Conservation (phyloP, 2,113 vertebrate species). For the Gila orcuttii region DNA sequence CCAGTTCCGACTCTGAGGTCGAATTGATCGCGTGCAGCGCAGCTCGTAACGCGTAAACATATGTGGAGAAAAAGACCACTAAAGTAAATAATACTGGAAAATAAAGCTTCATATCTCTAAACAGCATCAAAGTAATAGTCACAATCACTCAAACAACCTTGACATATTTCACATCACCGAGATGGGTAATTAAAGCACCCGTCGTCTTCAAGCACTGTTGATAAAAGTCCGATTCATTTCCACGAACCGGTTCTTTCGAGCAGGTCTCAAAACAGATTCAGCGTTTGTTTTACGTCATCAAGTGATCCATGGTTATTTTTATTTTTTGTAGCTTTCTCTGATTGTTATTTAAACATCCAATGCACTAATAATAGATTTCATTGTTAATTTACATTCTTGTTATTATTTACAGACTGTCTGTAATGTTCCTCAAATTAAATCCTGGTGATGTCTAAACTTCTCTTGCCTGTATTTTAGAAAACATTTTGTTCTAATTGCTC, state of each 20-base stretch:
- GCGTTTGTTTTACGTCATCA: neutral
- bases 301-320: neutral
- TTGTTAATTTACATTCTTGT: no score
- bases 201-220: neutral
- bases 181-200: constrained; percentile 11
- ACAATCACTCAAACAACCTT: neutral
- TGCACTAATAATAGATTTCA: no score
- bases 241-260: neutral
- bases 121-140: neutral
- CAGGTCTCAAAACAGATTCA: neutral
- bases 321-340: no score
- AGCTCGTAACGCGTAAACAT: neutral
- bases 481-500: neutral
- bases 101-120: constrained; percentile 5
- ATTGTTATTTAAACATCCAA: no score
- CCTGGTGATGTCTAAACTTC: neutral
- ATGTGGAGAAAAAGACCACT: neutral
- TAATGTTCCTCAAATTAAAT: neutral
- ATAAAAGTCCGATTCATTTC: neutral
- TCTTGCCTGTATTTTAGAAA: neutral
- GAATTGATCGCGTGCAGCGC: neutral
- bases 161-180: neutral
- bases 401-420: no score
- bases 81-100: neutral
- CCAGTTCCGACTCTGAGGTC: neutral